These are phyloP conservation scores for Drosophila hamatofila DNA, from an alignment of 2,888 invertebrate species.

Conservation along the genomic window DNA sequence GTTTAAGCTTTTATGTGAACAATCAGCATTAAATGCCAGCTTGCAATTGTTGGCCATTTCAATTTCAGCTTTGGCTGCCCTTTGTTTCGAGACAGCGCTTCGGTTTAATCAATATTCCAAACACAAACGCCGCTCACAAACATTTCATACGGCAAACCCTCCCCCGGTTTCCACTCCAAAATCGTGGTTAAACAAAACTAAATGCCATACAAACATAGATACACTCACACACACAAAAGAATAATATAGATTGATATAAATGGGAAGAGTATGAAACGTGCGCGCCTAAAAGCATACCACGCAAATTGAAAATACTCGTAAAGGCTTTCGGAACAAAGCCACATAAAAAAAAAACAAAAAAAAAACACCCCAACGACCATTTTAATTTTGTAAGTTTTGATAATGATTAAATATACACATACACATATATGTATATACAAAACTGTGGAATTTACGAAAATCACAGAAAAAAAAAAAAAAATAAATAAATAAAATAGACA, in stretches of 20 bases:
- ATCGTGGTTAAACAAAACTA: constrained; percentile 74
- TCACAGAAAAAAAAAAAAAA: constrained; percentile 14
- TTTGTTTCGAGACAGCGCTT: constrained; percentile 41
- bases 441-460: constrained; percentile 29
- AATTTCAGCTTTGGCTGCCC: constrained; percentile 36
- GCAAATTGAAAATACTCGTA: constrained; percentile 71
- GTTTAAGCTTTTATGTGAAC: constrained; percentile 58
- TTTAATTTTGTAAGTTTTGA: constrained; percentile 77
- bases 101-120: constrained; percentile 76
- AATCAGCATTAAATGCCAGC: constrained; percentile 70
- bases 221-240: constrained; percentile 9
- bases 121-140: constrained; percentile 57
- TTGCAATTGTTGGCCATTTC: constrained; percentile 51
- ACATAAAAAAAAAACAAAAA: background rate
- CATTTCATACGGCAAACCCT: constrained; percentile 33
- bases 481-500: background rate
- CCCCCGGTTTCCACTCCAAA: constrained; percentile 35
- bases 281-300: constrained; percentile 66
- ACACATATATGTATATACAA: constrained; percentile 13
- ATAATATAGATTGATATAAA: constrained; percentile 33
- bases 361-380: constrained; percentile 67
- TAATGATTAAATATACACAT: constrained; percentile 50
- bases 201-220: constrained; percentile 45
- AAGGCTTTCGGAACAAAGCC: constrained; percentile 54
- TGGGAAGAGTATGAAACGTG: constrained; percentile 38